Evolutionary conservation across 2,113 vertebrate species (phyloP), one percentile per base, ranked within the genome.

Genomic region (Petroica traversi): DNA sequence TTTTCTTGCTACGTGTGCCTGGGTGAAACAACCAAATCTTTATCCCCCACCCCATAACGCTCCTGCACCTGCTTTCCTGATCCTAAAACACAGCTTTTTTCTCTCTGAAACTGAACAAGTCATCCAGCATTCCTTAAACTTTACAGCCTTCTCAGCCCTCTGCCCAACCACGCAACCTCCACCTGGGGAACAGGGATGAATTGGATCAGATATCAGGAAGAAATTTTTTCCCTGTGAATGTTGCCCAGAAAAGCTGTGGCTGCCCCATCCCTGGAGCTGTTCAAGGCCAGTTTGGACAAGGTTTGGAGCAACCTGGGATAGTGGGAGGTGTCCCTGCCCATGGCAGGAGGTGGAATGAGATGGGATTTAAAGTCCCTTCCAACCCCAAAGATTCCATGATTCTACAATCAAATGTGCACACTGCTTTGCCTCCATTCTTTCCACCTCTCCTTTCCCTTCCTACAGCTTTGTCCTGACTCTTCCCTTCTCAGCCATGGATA

Each of bases 281-380:
- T 6, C 54, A 46, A 54, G 29, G 5, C 14, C 54, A 68, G 24
- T 24, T 0, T 68, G 45, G 33, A 58, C 1, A 5, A 10, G 26
- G 6, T 10, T 51, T 43, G 31, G 45, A 67, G 16, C 7, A 59
- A 4, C 2, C 54, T 61, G 46, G 46, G 24, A 6, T 31, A 23
- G 14, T 26, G 29, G 40, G 3, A 82, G 3, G 3, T 18, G 54
- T 31, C 45, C 12, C 38, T 81, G n/a, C 24, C 45, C 38, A 19
- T 26, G 38, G 45, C n/a, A 74, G 7, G 16, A 5, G 13, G 3
- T 74, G 29, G 40, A 26, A 68, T 29, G 22, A 4, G 20, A 19
- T 75, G 17, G 8, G 10, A 3, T 68, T 61, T 61, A 4, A 40
- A 14, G 17, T 40, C 46, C 12, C 8, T 68, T 61, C 40, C 46